A percentile compares a stretch with the other conserved stretches of the same genome.
Conservation (phyloP, 2,113 vertebrate species). For the Capricornis sumatraensis region DNA sequence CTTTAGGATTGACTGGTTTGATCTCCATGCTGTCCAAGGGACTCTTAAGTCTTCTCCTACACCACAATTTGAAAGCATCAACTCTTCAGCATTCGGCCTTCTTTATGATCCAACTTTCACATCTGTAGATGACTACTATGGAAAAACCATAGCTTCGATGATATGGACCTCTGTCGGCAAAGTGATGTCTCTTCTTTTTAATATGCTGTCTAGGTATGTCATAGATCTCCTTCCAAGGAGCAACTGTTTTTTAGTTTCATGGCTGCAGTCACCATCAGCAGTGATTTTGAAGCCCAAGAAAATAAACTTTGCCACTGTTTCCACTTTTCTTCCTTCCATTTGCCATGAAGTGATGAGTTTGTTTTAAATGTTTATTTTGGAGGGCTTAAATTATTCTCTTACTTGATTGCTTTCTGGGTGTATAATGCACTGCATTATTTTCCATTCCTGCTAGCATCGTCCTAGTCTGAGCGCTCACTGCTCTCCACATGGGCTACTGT, state of each 20-base stretch:
- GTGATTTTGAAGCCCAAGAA: background rate
- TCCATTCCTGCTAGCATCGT: background rate
- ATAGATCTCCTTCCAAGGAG: background rate
- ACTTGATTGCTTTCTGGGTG: background rate
- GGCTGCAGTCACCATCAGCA: background rate
- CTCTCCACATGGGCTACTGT: background rate
- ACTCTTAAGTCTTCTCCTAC: background rate
- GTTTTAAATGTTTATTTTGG: background rate
- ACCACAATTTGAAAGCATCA: background rate
- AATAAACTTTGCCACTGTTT: background rate
- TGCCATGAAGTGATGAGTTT: background rate
- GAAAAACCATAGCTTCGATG: background rate
- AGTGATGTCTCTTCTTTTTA: background rate
- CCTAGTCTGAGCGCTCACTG: background rate
- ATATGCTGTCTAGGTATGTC: background rate
- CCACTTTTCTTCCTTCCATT: background rate
- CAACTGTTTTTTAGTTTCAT: background rate
- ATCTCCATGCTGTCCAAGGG: background rate
- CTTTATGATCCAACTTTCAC: too few species aligned
- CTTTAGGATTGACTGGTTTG: background rate
- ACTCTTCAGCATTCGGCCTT: too few species aligned
- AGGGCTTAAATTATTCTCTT: background rate
- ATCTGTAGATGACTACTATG: background rate
- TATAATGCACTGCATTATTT: background rate
- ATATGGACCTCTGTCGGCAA: background rate